phyloP scores from a whole-genome alignment of 2,113 vertebrate species.

The Lutjanus erythropterus region DNA sequence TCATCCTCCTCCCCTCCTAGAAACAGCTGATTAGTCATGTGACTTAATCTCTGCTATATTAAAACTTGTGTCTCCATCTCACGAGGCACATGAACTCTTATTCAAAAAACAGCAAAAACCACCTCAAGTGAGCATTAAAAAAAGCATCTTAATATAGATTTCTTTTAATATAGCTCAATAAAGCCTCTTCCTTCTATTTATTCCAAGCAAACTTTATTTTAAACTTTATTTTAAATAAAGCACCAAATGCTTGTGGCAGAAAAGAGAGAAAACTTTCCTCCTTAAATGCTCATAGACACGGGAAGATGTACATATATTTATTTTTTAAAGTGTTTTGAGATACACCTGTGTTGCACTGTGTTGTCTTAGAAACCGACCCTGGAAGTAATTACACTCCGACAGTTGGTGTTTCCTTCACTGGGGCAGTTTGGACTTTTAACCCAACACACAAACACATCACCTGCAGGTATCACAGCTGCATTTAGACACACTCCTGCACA shows the following conservation, averaged over 20 bases:
- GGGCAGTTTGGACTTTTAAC: constrained; percentile 51
- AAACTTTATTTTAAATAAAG: background rate
- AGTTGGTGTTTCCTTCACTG: background rate
- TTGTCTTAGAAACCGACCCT: background rate
- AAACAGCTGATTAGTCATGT: no score
- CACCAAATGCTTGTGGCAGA: background rate
- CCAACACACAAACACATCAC: constrained; percentile 38
- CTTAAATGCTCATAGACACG: background rate
- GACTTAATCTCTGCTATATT: no score
- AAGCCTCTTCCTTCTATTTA: background rate
- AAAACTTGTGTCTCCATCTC: no score
- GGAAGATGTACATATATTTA: background rate
- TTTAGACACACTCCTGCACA: constrained; percentile 10
- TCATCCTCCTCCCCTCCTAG: no score
- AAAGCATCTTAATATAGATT: no score
- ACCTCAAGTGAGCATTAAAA: no score
- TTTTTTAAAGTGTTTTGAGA: background rate
- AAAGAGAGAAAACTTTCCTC: background rate
- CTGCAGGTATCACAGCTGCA: background rate
- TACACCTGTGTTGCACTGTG: background rate
- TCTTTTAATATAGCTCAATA: no score
- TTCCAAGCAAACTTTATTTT: background rate
- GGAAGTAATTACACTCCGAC: background rate
- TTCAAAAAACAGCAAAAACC: no score
- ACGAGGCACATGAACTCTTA: no score